These are phyloP conservation scores for Sebastes nivosus DNA, from an alignment of 2,797 vertebrate species.

Conservation along the genomic window DNA sequence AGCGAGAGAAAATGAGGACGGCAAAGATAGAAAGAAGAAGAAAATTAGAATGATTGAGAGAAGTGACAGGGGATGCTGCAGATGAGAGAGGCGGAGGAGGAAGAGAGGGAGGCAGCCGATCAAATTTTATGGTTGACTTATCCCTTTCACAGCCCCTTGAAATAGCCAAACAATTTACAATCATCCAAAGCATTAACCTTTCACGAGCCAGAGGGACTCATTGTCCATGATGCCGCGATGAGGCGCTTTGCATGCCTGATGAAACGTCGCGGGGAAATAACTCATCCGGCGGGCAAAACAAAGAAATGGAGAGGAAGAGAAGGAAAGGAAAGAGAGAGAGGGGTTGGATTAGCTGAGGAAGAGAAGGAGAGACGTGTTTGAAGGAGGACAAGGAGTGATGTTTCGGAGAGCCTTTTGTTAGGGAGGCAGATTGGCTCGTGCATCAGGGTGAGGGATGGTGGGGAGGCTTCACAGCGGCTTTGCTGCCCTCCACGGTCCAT, in stretches of 20 bases:
- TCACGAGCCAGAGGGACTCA: conserved; percentile 59
- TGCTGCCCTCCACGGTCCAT: neutral
- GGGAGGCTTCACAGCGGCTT: neutral
- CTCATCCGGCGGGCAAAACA: conserved; percentile 37
- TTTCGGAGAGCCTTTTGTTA: conserved; percentile 18
- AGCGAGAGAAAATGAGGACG: conserved; percentile 14
- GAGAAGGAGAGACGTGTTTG: neutral
- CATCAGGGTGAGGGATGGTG: conserved; percentile 28
- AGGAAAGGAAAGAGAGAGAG: neutral
- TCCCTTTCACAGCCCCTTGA: conserved; percentile 65
- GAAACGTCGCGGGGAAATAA: conserved; percentile 44
- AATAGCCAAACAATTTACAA: conserved; percentile 80
- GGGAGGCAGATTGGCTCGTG: conserved; percentile 29
- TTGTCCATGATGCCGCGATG: conserved; percentile 52
- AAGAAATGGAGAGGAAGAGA: conserved; percentile 13
- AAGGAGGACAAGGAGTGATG: conserved; percentile 37
- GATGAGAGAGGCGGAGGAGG: conserved; percentile 35
- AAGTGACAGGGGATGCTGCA: conserved; percentile 33
- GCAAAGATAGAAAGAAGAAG: conserved; percentile 7
- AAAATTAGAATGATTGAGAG: conserved; percentile 53
- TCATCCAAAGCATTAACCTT: conserved; percentile 81
- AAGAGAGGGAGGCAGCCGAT: conserved; percentile 48
- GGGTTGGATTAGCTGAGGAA: neutral
- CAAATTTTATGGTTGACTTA: conserved; percentile 77
- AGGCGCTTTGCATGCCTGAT: conserved; percentile 65